phyloP scores from a whole-genome alignment of 2,113 vertebrate genomes.

The Neotragus moschatus region DNA sequence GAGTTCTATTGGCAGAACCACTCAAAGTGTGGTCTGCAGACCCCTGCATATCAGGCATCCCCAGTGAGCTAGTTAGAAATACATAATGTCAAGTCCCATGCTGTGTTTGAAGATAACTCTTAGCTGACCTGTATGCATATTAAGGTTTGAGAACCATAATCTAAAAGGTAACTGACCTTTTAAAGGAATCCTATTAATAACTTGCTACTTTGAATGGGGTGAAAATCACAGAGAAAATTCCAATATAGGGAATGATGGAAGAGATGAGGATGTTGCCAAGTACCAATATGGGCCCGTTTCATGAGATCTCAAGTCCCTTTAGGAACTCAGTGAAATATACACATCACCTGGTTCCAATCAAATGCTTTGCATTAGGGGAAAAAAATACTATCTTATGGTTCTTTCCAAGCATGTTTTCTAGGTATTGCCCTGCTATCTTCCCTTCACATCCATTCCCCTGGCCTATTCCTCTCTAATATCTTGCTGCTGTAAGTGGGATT shows the following conservation, averaged over 20 bases:
- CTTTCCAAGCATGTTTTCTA: not conserved
- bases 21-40: not conserved
- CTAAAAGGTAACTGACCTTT: not conserved
- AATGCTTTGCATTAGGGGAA: not conserved
- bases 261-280: not conserved
- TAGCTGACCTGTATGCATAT: not conserved
- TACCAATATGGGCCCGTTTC: not conserved
- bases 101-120: not conserved
- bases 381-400: not conserved
- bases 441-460: not conserved
- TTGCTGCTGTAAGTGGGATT: not conserved
- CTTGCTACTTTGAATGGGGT: not conserved
- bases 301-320: not conserved
- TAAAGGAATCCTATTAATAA: not conserved
- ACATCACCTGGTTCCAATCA: not conserved
- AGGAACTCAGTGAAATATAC: not conserved
- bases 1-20: not conserved
- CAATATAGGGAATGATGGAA: not conserved
- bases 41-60: too few relatives aligned
- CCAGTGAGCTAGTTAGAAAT: not conserved
- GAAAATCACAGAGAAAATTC: not conserved
- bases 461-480: not conserved
- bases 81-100: not conserved
- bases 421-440: not conserved
- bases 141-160: not conserved